phyloP scores from a whole-genome alignment of 2,888 invertebrate species.

The Liodrosophila aerea region DNA sequence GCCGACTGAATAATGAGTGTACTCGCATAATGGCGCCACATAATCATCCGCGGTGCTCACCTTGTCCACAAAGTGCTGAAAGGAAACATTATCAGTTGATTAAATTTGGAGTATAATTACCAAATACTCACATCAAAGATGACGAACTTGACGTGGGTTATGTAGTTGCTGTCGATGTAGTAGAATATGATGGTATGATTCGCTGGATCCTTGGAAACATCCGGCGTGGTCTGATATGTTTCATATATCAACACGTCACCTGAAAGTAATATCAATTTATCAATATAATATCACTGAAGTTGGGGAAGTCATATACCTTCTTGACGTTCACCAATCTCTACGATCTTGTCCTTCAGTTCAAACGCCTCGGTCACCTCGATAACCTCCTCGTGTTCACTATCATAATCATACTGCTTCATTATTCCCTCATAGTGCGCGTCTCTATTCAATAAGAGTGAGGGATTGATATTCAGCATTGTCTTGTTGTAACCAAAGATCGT shows the following conservation, averaged over 20 bases:
- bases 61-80: constrained; percentile 59
- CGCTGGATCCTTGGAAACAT: constrained; percentile 26
- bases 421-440: constrained; percentile 66
- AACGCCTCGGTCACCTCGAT: constrained; percentile 17
- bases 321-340: constrained; percentile 74
- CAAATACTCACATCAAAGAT: constrained; percentile 73
- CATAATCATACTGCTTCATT: constrained; percentile 31
- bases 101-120: neutral
- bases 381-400: neutral
- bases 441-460: constrained; percentile 62
- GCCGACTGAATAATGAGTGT: constrained; percentile 70
- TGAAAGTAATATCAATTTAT: constrained; percentile 15
- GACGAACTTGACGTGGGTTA: constrained; percentile 75
- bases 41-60: constrained; percentile 35
- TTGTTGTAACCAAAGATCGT: constrained; percentile 75
- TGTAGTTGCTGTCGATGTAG: constrained; percentile 73
- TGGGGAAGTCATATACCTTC: too few species aligned
- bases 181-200: constrained; percentile 75
- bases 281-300: neutral
- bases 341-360: constrained; percentile 60
- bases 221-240: constrained; percentile 65
- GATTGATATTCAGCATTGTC: constrained; percentile 54
- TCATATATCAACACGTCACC: constrained; percentile 74
- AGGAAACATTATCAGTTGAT: neutral
- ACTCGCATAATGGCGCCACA: constrained; percentile 66